These are phyloP conservation scores for Dendrocopos noguchii DNA, from an alignment of 2,113 vertebrate species.

Conservation along the genomic window DNA sequence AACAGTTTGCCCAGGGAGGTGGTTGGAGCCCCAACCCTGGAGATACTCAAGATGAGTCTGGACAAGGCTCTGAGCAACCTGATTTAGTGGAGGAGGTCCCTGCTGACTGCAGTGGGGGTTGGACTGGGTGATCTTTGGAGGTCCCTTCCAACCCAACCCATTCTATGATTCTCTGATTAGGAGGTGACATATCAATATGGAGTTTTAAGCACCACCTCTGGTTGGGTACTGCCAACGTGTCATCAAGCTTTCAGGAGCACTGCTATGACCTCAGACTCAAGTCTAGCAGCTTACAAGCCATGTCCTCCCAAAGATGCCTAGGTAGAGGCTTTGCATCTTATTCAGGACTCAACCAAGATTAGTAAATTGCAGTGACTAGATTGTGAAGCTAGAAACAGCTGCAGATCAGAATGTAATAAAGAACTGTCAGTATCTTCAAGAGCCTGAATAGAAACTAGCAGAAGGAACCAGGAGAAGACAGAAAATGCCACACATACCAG, in stretches of 20 bases:
- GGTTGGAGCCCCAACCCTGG: too few species aligned
- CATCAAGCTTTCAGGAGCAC: neutral
- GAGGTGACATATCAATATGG: neutral
- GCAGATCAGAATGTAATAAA: neutral
- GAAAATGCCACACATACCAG: neutral
- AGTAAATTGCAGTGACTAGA: neutral
- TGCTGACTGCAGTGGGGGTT: too few species aligned
- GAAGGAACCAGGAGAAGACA: neutral
- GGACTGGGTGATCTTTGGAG: too few species aligned
- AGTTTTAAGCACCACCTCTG: neutral
- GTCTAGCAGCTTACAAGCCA: neutral
- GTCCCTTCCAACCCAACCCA: too few species aligned
- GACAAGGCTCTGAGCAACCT: too few species aligned
- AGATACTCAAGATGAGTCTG: too few species aligned
- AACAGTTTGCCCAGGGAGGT: too few species aligned
- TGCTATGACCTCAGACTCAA: neutral
- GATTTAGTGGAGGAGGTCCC: too few species aligned
- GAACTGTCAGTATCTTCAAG: neutral
- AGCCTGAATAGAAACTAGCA: neutral
- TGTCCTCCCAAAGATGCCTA: neutral
- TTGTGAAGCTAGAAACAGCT: neutral
- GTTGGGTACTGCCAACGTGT: neutral
- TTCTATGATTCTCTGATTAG: too few species aligned
- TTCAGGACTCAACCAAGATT: neutral
- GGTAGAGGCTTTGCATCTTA: neutral